phyloP scores from a whole-genome alignment of 2,797 vertebrate genomes.

The Coilia nasus region DNA sequence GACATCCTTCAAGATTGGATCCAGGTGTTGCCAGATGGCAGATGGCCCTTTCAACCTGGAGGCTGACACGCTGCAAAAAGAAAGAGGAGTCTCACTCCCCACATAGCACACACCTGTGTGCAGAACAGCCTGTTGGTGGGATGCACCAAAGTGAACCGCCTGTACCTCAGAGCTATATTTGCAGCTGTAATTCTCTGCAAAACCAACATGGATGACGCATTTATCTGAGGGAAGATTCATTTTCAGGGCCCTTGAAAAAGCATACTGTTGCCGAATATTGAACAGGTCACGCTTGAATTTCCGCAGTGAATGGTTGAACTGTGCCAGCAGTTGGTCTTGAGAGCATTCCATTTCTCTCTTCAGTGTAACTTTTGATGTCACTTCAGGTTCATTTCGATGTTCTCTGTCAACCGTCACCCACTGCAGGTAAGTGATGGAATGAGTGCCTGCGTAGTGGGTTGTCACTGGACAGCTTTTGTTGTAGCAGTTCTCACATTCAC shows the following conservation, averaged over 20 bases:
- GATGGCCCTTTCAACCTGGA: conserved; percentile 30
- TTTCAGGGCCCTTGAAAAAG: conserved; percentile 34
- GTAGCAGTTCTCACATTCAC: conserved; percentile 44
- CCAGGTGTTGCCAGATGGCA: conserved; percentile 33
- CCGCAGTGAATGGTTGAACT: conserved; percentile 19
- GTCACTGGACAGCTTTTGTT: conserved; percentile 27
- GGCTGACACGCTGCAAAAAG: conserved; percentile 27
- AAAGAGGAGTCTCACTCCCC: no score
- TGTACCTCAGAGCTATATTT: conserved; percentile 33
- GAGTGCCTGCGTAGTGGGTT: conserved; percentile 6
- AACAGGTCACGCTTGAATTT: conserved; percentile 30
- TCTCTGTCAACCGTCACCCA: conserved; percentile 34
- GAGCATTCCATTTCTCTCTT: conserved; percentile 18
- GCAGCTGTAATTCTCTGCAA: conserved; percentile 29
- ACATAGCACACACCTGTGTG: no score
- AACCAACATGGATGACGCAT: conserved; percentile 30
- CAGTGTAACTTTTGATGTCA: conserved; percentile 19
- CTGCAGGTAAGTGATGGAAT: conserved; percentile 27
- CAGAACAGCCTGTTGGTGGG: conserved; percentile 34
- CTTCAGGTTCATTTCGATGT: background rate
- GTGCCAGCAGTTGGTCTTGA: conserved; percentile 16
- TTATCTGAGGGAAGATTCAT: conserved; percentile 24
- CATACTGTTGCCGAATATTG: conserved; percentile 31
- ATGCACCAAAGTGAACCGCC: conserved; percentile 39
- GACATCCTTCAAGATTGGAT: conserved; percentile 25